phyloP scores from a whole-genome alignment of 2,888 invertebrate genomes.

The Temnothorax rugatulus region DNA sequence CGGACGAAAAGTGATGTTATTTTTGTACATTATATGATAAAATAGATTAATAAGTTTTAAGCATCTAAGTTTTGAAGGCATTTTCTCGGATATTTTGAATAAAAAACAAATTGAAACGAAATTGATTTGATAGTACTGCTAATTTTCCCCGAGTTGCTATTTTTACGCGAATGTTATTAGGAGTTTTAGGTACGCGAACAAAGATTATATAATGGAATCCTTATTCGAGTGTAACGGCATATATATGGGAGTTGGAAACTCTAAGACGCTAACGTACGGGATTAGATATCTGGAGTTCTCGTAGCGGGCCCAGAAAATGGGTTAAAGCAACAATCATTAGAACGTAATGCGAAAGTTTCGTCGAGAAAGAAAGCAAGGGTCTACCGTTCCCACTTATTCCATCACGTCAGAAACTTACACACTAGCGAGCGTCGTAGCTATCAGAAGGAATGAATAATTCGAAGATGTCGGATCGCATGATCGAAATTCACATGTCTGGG shows the following conservation, averaged over 20 bases:
- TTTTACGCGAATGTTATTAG: slow-evolving; percentile 36
- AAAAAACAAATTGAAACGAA: slow-evolving; percentile 14
- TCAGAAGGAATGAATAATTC: slow-evolving; percentile 75
- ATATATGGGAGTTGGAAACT: slow-evolving; percentile 57
- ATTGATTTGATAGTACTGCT: slow-evolving; percentile 6
- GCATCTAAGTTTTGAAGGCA: background rate
- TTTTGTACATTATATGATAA: background rate
- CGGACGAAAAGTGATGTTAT: background rate
- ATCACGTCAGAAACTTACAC: slow-evolving; percentile 53
- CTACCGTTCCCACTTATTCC: slow-evolving; percentile 67
- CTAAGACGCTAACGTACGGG: slow-evolving; percentile 62
- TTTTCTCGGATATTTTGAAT: background rate
- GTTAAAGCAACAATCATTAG: slow-evolving; percentile 68
- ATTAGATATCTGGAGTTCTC: slow-evolving; percentile 69
- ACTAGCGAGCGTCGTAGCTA: slow-evolving; percentile 49
- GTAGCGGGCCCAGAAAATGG: slow-evolving; percentile 36
- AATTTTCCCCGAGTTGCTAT: slow-evolving; percentile 32
- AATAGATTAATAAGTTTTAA: background rate
- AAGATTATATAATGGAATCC: slow-evolving; percentile 56
- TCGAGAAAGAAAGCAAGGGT: slow-evolving; percentile 52
- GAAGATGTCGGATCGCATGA: slow-evolving; percentile 73
- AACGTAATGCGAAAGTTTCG: slow-evolving; percentile 74
- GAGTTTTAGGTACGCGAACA: slow-evolving; percentile 40
- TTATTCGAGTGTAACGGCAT: slow-evolving; percentile 67
- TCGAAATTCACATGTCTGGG: slow-evolving; percentile 75